phyloP scores from a whole-genome alignment of 1,140 invertebrate species.

The Halotydeus destructor region DNA sequence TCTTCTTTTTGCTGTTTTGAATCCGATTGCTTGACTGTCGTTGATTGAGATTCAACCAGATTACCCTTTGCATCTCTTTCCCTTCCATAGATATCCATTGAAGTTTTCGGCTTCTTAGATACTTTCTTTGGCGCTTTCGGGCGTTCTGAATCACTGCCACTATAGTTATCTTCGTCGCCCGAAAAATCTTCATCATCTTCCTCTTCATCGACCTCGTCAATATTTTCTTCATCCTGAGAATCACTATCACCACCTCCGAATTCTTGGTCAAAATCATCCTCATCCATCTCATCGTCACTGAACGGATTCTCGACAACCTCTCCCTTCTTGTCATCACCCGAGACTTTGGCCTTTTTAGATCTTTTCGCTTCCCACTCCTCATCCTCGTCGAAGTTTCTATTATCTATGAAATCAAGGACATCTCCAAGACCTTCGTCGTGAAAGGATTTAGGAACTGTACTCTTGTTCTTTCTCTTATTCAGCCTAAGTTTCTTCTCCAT shows the following conservation, averaged over 20 bases:
- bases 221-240: conserved; percentile 1
- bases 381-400: not conserved
- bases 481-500: conserved; percentile 7
- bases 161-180: too few relatives aligned
- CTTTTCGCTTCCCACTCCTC: not conserved
- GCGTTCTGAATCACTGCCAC: conserved; percentile 1
- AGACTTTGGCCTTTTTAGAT: not conserved
- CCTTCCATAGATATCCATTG: conserved; percentile 8
- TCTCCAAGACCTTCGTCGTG: conserved; percentile 11
- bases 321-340: not conserved
- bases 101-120: conserved; percentile 5
- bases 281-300: too few relatives aligned
- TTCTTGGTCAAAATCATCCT: not conserved
- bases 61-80: conserved; percentile 8
- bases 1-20: not conserved
- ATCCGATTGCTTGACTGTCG: not conserved
- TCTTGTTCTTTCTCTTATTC: conserved; percentile 8
- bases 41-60: conserved; percentile 1
- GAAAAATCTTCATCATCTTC: conserved; percentile 2
- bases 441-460: conserved; percentile 11
- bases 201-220: conserved; percentile 2
- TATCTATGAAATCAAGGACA: conserved; percentile 11
- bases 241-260: not conserved
- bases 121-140: not conserved
- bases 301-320: too few relatives aligned